A percentile compares a stretch with the other conserved stretches of the same genome.
Conservation (phyloP, 2,797 vertebrate genomes). For the Falco biarmicus region DNA sequence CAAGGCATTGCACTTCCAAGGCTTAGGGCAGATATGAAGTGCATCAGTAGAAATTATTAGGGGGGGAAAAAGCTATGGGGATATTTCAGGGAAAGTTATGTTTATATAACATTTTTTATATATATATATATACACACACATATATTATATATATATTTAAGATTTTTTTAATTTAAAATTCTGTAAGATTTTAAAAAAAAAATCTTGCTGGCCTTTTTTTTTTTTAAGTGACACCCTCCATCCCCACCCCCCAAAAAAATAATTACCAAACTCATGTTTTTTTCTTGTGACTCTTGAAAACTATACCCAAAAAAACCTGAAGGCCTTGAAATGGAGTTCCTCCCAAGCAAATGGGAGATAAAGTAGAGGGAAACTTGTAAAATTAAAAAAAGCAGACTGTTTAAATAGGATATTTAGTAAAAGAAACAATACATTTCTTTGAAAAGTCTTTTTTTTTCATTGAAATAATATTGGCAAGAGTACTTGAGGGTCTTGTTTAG, state of each 20-base stretch:
- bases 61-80: neutral
- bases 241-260: no score
- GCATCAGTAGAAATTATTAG: neutral
- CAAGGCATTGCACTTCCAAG: neutral
- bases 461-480: neutral
- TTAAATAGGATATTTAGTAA: neutral
- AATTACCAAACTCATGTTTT: neutral
- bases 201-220: neutral
- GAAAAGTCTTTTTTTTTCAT: neutral
- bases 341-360: neutral
- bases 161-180: no score
- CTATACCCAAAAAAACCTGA: neutral
- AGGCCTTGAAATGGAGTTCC: neutral
- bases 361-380: neutral
- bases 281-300: neutral
- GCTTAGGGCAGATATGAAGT: neutral
- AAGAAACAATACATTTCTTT: neutral
- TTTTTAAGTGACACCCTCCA: neutral
- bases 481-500: conserved; percentile 26
- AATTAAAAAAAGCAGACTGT: neutral
- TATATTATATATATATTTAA: no score
- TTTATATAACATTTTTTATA: neutral
- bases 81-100: neutral
- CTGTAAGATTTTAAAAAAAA: no score
- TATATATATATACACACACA: no score